Base-by-base conservation (phyloP, 2,113 vertebrate genomes). In the Thryonomys swinderianus region DNA sequence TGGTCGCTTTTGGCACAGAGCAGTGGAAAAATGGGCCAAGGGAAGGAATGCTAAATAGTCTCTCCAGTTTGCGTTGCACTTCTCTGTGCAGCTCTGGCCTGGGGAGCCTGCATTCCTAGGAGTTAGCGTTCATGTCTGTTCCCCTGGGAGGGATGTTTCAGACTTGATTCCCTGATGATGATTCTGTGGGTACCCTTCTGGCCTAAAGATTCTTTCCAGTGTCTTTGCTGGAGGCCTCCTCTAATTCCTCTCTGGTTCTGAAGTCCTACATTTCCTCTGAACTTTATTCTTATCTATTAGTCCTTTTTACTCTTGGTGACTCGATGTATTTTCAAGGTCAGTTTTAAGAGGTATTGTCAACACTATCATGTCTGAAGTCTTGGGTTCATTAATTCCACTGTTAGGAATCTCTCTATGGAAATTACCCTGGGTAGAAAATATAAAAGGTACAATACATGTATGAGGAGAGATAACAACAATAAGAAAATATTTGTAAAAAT, bases 11-110 rank as follows among this genome's bases (percentile, higher is more conserved):
- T 93, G 84, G 94, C 96, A 71, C 59, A 94, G 66, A 87, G 84
- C 86, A 64, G 48, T 93, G 59, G 79, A 81, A 76, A 94, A 57
- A 57, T 57, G 16, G 32, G 59, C 88, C 79, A 55, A 51, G 53
- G 96, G 74, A 88, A 88, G 61, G 79, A 94, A 93, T 95, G 94
- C 83, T 93, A 94, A 96, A 62, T 55, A 81, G 74, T 34, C 32
- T 80, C 53, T 95, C n/a, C 16, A 62, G 3, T 84, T 85, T 66
- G n/a, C 53, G 20, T 93, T 89, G 83, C 88, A 80, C 66, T 18
- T 82, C 4, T 82, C 67, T 79, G 34, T 86, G 67, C 48, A 34
- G 88, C 55, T 90, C 82, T 76, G 42, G 76, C 74, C 64, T 66
- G 84, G 57, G 67, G 62, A 16, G 30, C 10, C 16, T 18, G 17